Conservation (phyloP, 2,888 invertebrate species). For the Hirtodrosophila trivittata region DNA sequence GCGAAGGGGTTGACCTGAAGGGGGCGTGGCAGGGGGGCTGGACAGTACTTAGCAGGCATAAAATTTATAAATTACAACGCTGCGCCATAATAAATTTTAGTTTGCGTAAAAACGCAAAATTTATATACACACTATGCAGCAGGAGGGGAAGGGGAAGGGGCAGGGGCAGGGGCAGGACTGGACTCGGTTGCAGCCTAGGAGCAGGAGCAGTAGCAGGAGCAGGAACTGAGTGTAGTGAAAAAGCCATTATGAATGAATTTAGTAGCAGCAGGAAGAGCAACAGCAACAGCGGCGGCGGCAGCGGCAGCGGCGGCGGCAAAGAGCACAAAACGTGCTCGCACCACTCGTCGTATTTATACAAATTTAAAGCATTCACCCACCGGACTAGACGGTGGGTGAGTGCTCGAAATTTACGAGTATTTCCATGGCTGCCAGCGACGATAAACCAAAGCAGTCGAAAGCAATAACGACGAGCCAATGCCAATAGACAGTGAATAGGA, state of each 20-base stretch:
- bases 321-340: slow-evolving; percentile 57
- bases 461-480: slow-evolving; percentile 76
- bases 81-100: slow-evolving; percentile 79
- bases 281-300: slow-evolving; percentile 39
- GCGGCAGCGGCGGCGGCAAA: slow-evolving; percentile 17
- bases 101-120: slow-evolving; percentile 78
- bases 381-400: slow-evolving; percentile 19
- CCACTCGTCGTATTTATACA: slow-evolving; percentile 67
- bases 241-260: slow-evolving; percentile 80
- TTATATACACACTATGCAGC: slow-evolving; percentile 65
- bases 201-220: slow-evolving; percentile 1
- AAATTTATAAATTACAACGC: slow-evolving; percentile 76
- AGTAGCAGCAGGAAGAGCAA: slow-evolving; percentile 50
- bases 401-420: slow-evolving; percentile 72
- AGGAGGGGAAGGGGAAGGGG: slow-evolving; percentile 2
- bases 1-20: neutral
- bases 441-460: slow-evolving; percentile 76
- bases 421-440: slow-evolving; percentile 73
- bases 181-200: neutral
- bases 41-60: slow-evolving; percentile 75
- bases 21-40: slow-evolving; percentile 8
- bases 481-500: slow-evolving; percentile 63
- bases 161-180: neutral
- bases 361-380: slow-evolving; percentile 68
- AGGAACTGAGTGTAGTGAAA: slow-evolving; percentile 56